A percentile compares a stretch with the other conserved stretches of the same genome.
phyloP scores from a whole-genome alignment of 1,140 invertebrate species.

The Mactra quadrangularis region DNA sequence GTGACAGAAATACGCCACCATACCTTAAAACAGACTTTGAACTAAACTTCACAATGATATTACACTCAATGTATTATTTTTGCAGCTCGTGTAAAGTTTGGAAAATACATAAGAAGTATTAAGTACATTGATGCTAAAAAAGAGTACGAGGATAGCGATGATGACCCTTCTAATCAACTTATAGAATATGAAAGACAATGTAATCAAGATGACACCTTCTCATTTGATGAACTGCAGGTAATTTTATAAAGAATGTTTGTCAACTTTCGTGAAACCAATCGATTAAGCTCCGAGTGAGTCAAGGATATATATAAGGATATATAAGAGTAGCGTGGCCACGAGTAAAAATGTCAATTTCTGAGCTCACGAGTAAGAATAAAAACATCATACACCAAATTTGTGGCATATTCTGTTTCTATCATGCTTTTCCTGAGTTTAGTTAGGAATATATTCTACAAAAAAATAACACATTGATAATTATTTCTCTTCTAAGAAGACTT shows the following conservation, averaged over 20 bases:
- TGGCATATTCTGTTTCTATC: background rate
- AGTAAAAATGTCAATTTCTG: no score
- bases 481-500: no score
- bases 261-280: background rate
- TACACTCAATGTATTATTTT: no score
- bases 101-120: slow-evolving; percentile 25
- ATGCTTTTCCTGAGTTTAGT: background rate
- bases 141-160: slow-evolving; percentile 22
- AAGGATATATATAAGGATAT: background rate
- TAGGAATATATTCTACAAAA: no score
- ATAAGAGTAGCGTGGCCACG: no score
- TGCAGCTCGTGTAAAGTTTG: slow-evolving; percentile 26
- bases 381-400: background rate
- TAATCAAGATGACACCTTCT: slow-evolving; percentile 6
- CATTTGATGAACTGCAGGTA: slow-evolving; percentile 28
- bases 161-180: slow-evolving; percentile 19
- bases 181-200: slow-evolving; percentile 22
- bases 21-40: no score
- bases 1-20: no score
- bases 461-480: no score
- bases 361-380: background rate
- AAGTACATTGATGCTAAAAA: slow-evolving; percentile 20
- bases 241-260: background rate
- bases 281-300: background rate
- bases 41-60: no score